Evolutionary conservation across 2,888 invertebrate species (phyloP).

Genomic region (Drosophila fulvimacula): DNA sequence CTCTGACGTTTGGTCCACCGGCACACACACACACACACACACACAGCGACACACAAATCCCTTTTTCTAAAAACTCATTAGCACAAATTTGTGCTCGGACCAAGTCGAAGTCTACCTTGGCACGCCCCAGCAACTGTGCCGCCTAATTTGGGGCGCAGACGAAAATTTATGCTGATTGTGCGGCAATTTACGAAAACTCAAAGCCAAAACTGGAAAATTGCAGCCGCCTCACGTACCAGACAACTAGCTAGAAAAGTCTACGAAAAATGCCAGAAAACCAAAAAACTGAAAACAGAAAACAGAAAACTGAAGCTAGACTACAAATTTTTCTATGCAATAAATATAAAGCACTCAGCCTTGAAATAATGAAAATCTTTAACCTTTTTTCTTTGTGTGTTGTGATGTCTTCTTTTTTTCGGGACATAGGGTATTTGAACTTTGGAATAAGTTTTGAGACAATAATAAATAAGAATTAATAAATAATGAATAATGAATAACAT

Average conservation of each 20-base stretch:
- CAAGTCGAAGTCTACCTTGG: conserved; percentile 40
- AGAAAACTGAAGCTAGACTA: conserved; percentile 10
- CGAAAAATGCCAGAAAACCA: conserved; percentile 1
- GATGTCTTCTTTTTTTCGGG: conserved; percentile 2
- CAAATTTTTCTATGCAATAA: conserved; percentile 47
- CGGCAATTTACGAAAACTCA: conserved; percentile 76
- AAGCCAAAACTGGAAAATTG: conserved; percentile 65
- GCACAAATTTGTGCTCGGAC: conserved; percentile 74
- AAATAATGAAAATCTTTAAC: conserved; percentile 60
- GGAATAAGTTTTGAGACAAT: not conserved
- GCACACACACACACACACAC: conserved; percentile 32
- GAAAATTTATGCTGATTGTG: conserved; percentile 81
- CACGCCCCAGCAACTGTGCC: conserved; percentile 47
- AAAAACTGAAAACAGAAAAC: not conserved
- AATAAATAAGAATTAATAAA: not conserved
- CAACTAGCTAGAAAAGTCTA: conserved; percentile 13
- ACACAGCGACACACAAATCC: conserved; percentile 57
- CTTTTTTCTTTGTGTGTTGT: conserved; percentile 32
- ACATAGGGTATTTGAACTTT: not conserved
- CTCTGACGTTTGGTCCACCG: conserved; percentile 3
- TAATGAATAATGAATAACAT: not conserved
- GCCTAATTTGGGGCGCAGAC: conserved; percentile 67
- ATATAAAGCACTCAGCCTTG: conserved; percentile 71
- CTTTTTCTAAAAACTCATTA: conserved; percentile 78
- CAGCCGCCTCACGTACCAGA: conserved; percentile 47